A percentile compares a stretch with the other conserved stretches of the same genome.
Conservation (phyloP, 1,140 invertebrate genomes). For the Eurosta solidaginis region DNA sequence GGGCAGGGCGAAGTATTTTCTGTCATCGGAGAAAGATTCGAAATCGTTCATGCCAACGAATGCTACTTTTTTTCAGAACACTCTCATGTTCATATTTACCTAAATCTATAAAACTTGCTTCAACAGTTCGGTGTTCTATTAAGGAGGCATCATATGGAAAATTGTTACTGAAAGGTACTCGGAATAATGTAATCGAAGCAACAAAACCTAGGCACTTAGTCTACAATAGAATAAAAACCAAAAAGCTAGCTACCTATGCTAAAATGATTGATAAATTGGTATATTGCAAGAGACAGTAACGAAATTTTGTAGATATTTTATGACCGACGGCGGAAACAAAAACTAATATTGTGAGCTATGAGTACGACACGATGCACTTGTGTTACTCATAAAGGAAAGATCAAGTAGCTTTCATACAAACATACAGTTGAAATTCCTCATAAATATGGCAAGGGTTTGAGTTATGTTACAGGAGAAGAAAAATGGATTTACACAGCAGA, state of each 20-base stretch:
- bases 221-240: not conserved
- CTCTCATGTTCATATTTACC: too few relatives aligned
- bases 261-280: constrained; percentile 27
- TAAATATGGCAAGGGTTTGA: constrained; percentile 13
- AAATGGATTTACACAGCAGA: constrained; percentile 25
- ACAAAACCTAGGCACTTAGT: not conserved
- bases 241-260: not conserved
- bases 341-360: constrained; percentile 7
- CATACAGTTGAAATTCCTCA: too few relatives aligned
- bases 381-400: not conserved
- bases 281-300: not conserved
- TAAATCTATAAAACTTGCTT: too few relatives aligned
- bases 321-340: not conserved
- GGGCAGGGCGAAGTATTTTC: too few relatives aligned
- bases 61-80: too few relatives aligned
- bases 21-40: too few relatives aligned
- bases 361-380: not conserved
- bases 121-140: not conserved
- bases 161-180: not conserved
- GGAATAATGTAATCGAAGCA: constrained; percentile 13
- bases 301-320: constrained; percentile 19
- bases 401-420: too few relatives aligned
- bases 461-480: not conserved
- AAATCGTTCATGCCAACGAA: too few relatives aligned
- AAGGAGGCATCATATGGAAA: constrained; percentile 3